Evolutionary conservation across 1,140 invertebrate genomes (phyloP), one percentile per base, ranked within the genome.

Genomic region (Dendrolimus punctatus): DNA sequence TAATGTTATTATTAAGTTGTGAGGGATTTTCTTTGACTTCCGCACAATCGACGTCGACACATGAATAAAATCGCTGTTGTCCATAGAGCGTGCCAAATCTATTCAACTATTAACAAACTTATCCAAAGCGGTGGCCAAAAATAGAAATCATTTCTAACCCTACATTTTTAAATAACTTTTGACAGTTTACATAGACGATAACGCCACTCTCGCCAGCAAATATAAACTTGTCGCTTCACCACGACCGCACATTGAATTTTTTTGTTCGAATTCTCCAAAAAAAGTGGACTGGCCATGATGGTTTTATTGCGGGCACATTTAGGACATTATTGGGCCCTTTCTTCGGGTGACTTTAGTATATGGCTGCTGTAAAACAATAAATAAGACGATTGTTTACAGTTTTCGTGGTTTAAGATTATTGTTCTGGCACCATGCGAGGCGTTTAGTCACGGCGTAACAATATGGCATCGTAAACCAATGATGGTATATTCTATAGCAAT

Each of bases 361-460:
- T 78, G 65, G 68, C 64, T 61, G 73, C 68, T 70, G 76, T 85
- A 81, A 85, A 85, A 85, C 79, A 82, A 82, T 85, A 78, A 82
- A 82, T 73, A 74, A 69, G 49, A 47, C 52, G 66, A 80, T 81
- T 79, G 77, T 77, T 80, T 74, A 76, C 66, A 62, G 57, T 65
- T 66, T 65, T 71, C 43, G 65, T 64, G 62, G 66, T 64, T 60
- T 59, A 37, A 40, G 57, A 57, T 52, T 51, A 46, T 67, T 63
- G 57, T 56, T 37, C 10, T 47, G 77, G 67, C 79, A 74, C 73
- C 78, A 73, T 77, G 61, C 64, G 71, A 65, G 48, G 64, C 49
- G 51, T 58, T 78, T 77, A 50, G 75, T 66, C 65, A 73, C 62
- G 71, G 51, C 60, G 60, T 53, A 42, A 58, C 62, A 57, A 64